phyloP scores from a whole-genome alignment of 2,888 invertebrate genomes.

The Heliconius hortense region DNA sequence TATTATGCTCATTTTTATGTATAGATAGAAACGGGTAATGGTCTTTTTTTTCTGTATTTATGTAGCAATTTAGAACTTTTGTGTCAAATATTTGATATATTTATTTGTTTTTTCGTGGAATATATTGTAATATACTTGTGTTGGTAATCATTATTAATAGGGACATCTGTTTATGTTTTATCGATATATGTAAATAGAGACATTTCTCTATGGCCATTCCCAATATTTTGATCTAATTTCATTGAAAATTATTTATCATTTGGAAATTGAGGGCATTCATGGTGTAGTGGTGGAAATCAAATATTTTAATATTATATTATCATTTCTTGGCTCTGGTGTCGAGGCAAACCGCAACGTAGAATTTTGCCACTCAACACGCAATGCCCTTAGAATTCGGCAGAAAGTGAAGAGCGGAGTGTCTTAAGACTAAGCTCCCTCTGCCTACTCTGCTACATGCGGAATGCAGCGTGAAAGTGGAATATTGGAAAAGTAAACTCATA shows the following conservation, averaged over 20 bases:
- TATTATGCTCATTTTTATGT: constrained; percentile 47
- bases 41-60: constrained; percentile 5
- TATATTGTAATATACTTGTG: background rate
- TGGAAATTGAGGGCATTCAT: background rate
- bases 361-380: no score
- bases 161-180: background rate
- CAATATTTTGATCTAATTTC: background rate
- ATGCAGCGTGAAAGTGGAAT: no score
- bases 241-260: no score
- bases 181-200: background rate
- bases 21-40: constrained; percentile 26
- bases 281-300: background rate
- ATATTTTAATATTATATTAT: no score
- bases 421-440: no score
- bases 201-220: no score
- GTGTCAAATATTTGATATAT: background rate
- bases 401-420: no score
- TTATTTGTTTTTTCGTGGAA: background rate
- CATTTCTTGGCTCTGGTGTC: no score
- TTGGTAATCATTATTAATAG: background rate
- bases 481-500: no score
- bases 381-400: no score
- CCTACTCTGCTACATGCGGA: no score
- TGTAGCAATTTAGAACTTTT: constrained; percentile 5
- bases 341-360: no score